Base-by-base conservation (phyloP, 2,113 vertebrate species). In the Tragulus kanchil region DNA sequence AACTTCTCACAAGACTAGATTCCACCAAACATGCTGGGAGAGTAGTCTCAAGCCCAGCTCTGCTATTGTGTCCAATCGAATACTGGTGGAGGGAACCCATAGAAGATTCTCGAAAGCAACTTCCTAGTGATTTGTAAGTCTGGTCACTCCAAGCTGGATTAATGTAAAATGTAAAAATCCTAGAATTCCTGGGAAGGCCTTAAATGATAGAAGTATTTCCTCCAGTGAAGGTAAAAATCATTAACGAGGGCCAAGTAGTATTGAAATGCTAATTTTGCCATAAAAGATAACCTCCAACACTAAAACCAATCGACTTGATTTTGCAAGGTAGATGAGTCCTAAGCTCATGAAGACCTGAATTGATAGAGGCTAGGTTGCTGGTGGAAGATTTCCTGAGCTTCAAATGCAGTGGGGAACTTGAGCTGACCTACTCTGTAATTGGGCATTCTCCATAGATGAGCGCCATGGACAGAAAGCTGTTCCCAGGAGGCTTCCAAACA, bases 331-430 rank as follows among this genome's bases (percentile, higher is more conserved):
- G 14, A 28, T 11, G 25, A 52, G 52, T 61, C 25, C 52, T n/a
- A 81, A 94, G 61, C 31, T 86, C 42, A 90, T 15, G 10, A 73
- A 25, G 16, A 26, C 61, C 23, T 65, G 42, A 28, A 56, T 10
- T 9, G 31, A 54, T 64, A 45, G 58, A 87, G 12, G 42, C 11
- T 78, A 56, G 45, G 75, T 48, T 13, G 13, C 86, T 11, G 6
- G 45, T 87, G 45, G 77, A 75, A 90, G 65, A 52, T 64, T 89
- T 75, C 73, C 71, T 85, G 50, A 95, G 62, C 25, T 94, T 75
- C 81, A n/a, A 50, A 45, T 8, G 31, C 65, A 36, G 31, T 71
- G 78, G 11, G 69, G 26, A 48, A 17, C 31, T 13, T 45, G 48
- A 42, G 28, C 61, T 17, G 10, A 36, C 8, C 25, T 91, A 67